phyloP scores from a whole-genome alignment of 2,888 invertebrate species.

The Mechanitis messenoides region DNA sequence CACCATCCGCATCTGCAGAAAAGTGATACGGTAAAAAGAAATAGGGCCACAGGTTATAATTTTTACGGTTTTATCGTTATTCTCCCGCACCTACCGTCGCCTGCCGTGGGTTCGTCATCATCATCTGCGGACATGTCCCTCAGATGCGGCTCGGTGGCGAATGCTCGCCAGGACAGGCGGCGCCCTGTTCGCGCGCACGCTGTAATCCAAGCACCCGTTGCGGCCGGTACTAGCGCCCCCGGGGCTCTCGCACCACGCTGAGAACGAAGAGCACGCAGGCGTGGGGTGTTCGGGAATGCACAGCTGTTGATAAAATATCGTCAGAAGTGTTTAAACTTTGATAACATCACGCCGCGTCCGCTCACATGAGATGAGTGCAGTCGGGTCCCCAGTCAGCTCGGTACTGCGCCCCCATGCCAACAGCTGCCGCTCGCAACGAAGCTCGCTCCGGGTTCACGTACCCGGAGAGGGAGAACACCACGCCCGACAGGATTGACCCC shows the following conservation, averaged over 20 bases:
- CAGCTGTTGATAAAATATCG: conserved; percentile 75
- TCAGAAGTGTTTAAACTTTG: not conserved
- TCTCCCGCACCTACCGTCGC: not conserved
- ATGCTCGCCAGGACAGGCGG: conserved; percentile 80
- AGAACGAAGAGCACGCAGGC: conserved; percentile 83
- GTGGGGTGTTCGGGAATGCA: conserved; percentile 93
- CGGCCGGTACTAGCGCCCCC: conserved; percentile 63
- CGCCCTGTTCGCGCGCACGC: conserved; percentile 78
- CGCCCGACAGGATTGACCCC: conserved; percentile 71
- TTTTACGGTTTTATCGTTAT: too few relatives aligned
- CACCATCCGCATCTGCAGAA: conserved; percentile 5
- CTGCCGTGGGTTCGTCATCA: not conserved
- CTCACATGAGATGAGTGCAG: conserved; percentile 87
- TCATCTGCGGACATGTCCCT: conserved; percentile 10
- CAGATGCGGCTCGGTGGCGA: conserved; percentile 67
- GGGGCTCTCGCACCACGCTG: conserved; percentile 41
- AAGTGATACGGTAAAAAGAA: not conserved
- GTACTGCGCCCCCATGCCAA: conserved; percentile 88
- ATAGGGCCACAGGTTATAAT: too few relatives aligned
- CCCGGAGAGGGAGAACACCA: conserved; percentile 89
- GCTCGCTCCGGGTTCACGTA: conserved; percentile 88
- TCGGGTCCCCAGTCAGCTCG: conserved; percentile 83
- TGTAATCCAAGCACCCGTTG: conserved; percentile 84
- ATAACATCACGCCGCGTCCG: not conserved
- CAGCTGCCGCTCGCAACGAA: conserved; percentile 80